Evolutionary conservation across 2,888 invertebrate species (phyloP), one percentile per base, ranked within the genome.

Genomic region (Lymantria monacha): DNA sequence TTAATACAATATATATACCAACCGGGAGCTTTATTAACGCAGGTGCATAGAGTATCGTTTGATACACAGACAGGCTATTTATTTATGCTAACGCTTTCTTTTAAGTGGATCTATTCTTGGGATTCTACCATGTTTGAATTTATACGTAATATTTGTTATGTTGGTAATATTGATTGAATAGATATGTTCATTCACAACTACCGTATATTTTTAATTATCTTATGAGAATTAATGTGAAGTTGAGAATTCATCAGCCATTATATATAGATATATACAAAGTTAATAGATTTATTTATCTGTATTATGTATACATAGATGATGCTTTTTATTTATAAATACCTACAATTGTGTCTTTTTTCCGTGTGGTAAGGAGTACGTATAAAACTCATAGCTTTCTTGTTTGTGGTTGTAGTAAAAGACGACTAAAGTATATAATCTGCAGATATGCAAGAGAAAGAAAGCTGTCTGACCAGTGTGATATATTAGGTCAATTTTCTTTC

Each of bases 41-140:
- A 66, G 66, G 66, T 66, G 66, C 68, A 65, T 53, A 51, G 68
- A 62, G 58, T 60, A 67, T 67, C 52, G 49, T 33, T 49, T 53
- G 49, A 60, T 60, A 56, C 43, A 52, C 51, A 56, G 31, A 55
- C 45, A 55, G 30, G 41, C 38, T 60, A 57, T 62, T 67, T 66
- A 55, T 63, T 48, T 54, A 60, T 56, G 43, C 40, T 38, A 46
- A 49, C 42, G 37, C 46, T 42, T 47, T 57, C 54, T 38, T 45
- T 46, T 53, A 63, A 61, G 36, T 48, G 48, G 48, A 43, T 54
- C 47, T 43, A 44, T 67, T 64, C 68, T 55, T 14, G 58, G 60
- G 48, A 64, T 60, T 46, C 30, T 42, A 31, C 43, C 52, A 38
- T 14, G 42, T n/a, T 49, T 54, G 46, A 45, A 49, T 42, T 46